phyloP scores from a whole-genome alignment of 2,888 invertebrate species.

The Andrena praecox region DNA sequence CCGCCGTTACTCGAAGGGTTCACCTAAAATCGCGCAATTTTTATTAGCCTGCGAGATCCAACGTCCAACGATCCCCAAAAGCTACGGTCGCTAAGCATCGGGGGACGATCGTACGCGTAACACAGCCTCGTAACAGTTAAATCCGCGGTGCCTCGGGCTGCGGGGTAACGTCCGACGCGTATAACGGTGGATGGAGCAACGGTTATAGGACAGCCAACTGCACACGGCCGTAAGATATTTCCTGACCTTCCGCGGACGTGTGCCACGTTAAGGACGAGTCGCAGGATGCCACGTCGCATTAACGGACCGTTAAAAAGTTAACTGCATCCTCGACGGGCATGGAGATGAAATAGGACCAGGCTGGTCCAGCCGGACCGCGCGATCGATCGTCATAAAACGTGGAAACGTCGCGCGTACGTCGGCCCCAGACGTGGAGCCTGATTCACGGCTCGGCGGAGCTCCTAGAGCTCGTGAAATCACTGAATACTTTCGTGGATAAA shows the following conservation, averaged over 20 bases:
- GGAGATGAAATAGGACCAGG: slow-evolving; percentile 58
- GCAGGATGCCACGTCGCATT: slow-evolving; percentile 44
- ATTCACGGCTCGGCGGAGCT: slow-evolving; percentile 62
- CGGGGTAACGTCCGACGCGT: slow-evolving; percentile 28
- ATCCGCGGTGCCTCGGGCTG: not conserved
- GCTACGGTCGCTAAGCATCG: not conserved
- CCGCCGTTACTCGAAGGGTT: too few species aligned
- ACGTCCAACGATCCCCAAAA: too few species aligned
- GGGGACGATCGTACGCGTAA: slow-evolving; percentile 5
- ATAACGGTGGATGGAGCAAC: not conserved
- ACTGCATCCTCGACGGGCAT: slow-evolving; percentile 43
- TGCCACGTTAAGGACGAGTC: slow-evolving; percentile 12
- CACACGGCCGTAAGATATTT: slow-evolving; percentile 42
- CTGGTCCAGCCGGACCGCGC: slow-evolving; percentile 11
- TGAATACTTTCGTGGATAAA: slow-evolving; percentile 53
- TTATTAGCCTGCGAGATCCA: slow-evolving; percentile 3
- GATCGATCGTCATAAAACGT: slow-evolving; percentile 70
- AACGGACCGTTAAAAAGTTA: slow-evolving; percentile 52
- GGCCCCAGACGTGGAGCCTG: slow-evolving; percentile 61
- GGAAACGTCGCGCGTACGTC: slow-evolving; percentile 67
- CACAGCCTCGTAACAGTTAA: slow-evolving; percentile 26
- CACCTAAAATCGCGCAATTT: slow-evolving; percentile 2
- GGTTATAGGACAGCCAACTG: slow-evolving; percentile 31
- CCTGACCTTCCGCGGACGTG: slow-evolving; percentile 40
- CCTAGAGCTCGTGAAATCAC: slow-evolving; percentile 55